Evolutionary conservation across 2,113 vertebrate species (phyloP), one percentile per base, ranked within the genome.

Genomic region (Callipepla squamata): DNA sequence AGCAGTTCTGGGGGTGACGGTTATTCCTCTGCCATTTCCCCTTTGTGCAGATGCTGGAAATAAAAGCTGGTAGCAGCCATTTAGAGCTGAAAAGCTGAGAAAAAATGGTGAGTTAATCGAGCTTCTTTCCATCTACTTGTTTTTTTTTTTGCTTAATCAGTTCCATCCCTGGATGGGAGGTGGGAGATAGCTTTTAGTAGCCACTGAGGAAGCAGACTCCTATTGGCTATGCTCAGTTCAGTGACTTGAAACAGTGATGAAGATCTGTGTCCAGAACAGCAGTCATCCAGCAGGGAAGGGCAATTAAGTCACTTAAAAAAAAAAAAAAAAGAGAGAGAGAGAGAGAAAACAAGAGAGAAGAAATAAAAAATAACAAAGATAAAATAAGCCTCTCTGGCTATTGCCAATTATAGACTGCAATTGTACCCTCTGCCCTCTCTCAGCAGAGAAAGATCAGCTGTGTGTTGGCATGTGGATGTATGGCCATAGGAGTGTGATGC

Each of bases 1-100:
- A 34, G 44, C 44, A 36, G 1, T 26, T 68, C 34, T 51, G 32
- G 23, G 30, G 26, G 3, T 0, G 0, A 44, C 1, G 1, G 14
- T 11, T 40, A 4, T 45, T 73, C 30, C 25, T 16, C 20, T 6
- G 16, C 8, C 40, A 62, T 12, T 14, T 83, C 5, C 18, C 32
- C 57, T 65, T 55, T 63, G 32, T 26, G 48, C 47, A 67, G 42
- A 13, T 70, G 7, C 32, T 82, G 32, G 45, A 23, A 51, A 55
- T 55, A 28, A 36, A 66, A 19, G 7, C 42, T 65, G 13, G 30
- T 50, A 61, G 13, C 51, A 51, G 28, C n/a, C 36, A 38, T 11
- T 3, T 47, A 23, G 32, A 85, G 28, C 22, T 50, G 47, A 80
- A 81, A 85, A 89, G 5, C 61, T 83, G 34, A n/a, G 57, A 7